Conservation (phyloP, 2,888 invertebrate genomes). For the Sclerodermus sp. region DNA sequence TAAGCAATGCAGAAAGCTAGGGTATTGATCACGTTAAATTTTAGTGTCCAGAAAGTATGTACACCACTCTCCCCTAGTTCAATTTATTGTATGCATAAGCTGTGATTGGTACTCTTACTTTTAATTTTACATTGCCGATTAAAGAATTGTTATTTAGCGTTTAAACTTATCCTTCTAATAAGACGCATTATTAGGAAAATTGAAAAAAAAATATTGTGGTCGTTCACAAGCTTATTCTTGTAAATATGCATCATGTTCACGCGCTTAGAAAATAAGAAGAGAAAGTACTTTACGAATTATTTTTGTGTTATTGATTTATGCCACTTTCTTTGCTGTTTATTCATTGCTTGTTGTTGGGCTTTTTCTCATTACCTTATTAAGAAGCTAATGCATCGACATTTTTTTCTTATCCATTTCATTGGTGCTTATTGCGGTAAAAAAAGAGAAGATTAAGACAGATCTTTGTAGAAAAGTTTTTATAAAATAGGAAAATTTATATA, state of each 20-base stretch:
- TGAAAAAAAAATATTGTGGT: constrained; percentile 17
- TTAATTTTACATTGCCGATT: constrained; percentile 28
- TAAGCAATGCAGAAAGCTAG: constrained; percentile 12
- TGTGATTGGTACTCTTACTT: constrained; percentile 40
- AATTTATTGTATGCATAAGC: constrained; percentile 34
- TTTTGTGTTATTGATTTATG: constrained; percentile 14
- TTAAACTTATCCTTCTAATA: constrained; percentile 18
- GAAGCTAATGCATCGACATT: background rate
- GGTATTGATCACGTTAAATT: constrained; percentile 14
- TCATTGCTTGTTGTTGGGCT: constrained; percentile 1
- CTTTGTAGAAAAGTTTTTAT: background rate
- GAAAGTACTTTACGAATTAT: constrained; percentile 30
- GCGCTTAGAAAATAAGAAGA: constrained; percentile 33
- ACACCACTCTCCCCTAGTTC: constrained; percentile 27
- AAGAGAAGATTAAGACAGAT: background rate
- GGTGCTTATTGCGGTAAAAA: too few relatives aligned
- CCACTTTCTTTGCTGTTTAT: constrained; percentile 1
- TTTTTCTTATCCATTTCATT: background rate
- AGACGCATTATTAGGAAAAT: constrained; percentile 19
- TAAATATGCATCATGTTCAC: constrained; percentile 37
- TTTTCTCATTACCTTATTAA: constrained; percentile 5
- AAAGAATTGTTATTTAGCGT: constrained; percentile 32
- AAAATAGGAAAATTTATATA: constrained; percentile 2
- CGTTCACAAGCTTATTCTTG: constrained; percentile 34
- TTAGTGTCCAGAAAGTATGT: constrained; percentile 16